Conservation (phyloP, 2,113 vertebrate species). For the Willisornis vidua region DNA sequence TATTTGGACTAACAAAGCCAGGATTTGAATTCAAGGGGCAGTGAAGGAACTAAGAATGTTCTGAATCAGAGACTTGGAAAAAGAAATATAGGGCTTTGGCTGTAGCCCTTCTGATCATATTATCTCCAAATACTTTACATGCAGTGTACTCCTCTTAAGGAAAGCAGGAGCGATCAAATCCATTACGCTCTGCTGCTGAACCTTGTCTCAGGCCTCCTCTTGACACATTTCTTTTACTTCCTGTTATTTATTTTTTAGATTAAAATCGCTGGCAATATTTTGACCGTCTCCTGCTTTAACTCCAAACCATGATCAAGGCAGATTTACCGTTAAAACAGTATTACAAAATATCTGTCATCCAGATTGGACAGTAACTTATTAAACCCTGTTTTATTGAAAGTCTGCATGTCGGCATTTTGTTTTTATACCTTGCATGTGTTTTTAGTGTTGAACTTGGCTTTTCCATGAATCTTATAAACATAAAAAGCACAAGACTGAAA, state of each 20-base stretch:
- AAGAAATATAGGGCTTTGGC: constrained; percentile 23
- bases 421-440: constrained; percentile 41
- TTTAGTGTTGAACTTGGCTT: constrained; percentile 54
- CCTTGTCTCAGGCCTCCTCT: constrained; percentile 17
- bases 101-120: constrained; percentile 14
- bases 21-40: constrained; percentile 58
- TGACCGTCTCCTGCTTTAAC: background rate
- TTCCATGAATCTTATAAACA: constrained; percentile 8
- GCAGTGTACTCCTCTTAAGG: constrained; percentile 14
- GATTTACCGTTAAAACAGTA: background rate
- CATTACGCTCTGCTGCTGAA: constrained; percentile 17
- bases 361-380: constrained; percentile 35
- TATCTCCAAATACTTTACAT: constrained; percentile 40
- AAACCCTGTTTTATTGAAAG: constrained; percentile 14
- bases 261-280: constrained; percentile 37
- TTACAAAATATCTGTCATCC: constrained; percentile 36
- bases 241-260: constrained; percentile 36
- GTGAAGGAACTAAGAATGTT: constrained; percentile 25
- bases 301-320: constrained; percentile 11
- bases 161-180: background rate
- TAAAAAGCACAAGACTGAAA: constrained; percentile 35
- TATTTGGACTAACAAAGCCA: constrained; percentile 47
- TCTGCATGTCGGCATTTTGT: constrained; percentile 13
- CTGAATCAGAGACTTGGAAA: constrained; percentile 49
- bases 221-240: constrained; percentile 31